Evolutionary conservation across 2,113 vertebrate species (phyloP).

Genomic region (Tapirus terrestris): DNA sequence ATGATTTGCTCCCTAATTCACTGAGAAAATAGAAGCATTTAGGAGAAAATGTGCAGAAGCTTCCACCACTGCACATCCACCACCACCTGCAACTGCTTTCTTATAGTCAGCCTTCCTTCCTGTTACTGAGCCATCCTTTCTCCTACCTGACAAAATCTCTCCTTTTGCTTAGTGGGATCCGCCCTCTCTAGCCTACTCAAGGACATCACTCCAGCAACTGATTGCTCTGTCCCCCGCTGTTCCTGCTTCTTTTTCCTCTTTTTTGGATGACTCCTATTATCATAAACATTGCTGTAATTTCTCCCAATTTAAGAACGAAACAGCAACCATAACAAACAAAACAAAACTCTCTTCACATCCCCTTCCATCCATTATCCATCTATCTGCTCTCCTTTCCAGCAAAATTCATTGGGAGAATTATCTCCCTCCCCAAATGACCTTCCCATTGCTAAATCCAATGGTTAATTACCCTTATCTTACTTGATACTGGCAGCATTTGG

Average conservation of each 20-base stretch:
- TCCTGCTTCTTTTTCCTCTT: not conserved
- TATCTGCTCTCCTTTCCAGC: not conserved
- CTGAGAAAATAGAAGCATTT: not conserved
- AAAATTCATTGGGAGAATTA: fast-evolving
- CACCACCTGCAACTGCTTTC: not conserved
- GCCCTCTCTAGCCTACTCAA: no score
- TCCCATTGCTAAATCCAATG: not conserved
- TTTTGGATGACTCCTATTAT: not conserved
- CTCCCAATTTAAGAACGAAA: not conserved
- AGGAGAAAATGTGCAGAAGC: not conserved
- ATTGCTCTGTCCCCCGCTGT: no score
- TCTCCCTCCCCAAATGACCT: not conserved
- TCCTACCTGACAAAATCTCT: fast-evolving
- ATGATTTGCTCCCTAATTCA: not conserved
- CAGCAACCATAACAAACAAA: not conserved
- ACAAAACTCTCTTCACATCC: not conserved
- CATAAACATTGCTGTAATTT: not conserved
- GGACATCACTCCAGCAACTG: fast-evolving
- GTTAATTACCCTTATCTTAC: no score
- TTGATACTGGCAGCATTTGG: not conserved
- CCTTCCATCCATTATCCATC: no score
- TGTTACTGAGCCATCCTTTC: no score
- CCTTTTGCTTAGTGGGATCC: fast-evolving
- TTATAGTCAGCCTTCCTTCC: not conserved
- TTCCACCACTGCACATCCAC: fast-evolving